Evolutionary conservation across 2,797 vertebrate genomes (phyloP), one percentile per base, ranked within the genome.

Genomic region (Vultur gryphus): DNA sequence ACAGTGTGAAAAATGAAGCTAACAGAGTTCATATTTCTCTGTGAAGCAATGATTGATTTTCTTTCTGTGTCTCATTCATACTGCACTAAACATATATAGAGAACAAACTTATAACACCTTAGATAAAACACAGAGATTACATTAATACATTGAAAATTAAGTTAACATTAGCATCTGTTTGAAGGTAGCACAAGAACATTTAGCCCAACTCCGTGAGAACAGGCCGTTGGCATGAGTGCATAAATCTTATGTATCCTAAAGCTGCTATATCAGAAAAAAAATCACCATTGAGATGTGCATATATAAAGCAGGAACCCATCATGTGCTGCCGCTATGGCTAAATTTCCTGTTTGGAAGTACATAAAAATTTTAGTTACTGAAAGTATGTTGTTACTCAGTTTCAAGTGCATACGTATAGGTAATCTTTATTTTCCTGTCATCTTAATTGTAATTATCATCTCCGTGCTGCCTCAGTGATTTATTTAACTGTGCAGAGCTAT

Each of bases 1-100:
- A 91, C 94, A 95, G 96, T 89, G 92, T 96, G 94, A 97, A 96
- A 95, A 97, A 96, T 96, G 95, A 97, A 93, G 95, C 96, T 95
- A 96, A 95, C 87, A 93, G 91, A 96, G 92, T 95, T 96, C 91
- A 92, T 96, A 95, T 94, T 97, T 94, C 91, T 85, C 89, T 84
- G 81, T 89, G 92, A 97, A 93, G 93, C 65, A 86, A 69, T 86
- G 93, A 95, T 91, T 93, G 94, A 95, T 96, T 98, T 96, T 95
- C 79, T 91, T 96, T 95, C 86, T 96, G 73, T 89, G 57, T 93
- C 97, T 97, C 95, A 95, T 97, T 96, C 97, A 93, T 93, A 95
- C 91, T 58, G 70, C 76, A 65, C 94, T 88, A 95, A 94, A 95
- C 95, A 95, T 64, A 48, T 93, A 89, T 54, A 94, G 66, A 71